A percentile compares a stretch with the other conserved stretches of the same genome.
Conservation (phyloP, 2,888 invertebrate genomes). For the Panorpa germanica region DNA sequence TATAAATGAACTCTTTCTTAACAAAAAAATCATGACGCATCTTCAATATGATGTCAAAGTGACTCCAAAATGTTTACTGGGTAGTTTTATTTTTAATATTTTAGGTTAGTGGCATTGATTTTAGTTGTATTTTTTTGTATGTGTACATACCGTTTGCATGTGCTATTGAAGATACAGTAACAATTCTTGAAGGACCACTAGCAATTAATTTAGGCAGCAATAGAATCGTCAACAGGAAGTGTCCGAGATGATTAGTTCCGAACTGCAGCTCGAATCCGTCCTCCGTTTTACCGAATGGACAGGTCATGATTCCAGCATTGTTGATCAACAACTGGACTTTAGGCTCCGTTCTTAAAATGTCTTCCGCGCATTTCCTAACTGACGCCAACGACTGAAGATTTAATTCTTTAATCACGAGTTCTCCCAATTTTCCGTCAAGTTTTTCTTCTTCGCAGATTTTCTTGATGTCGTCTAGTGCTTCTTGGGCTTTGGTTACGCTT, state of each 20-base stretch:
- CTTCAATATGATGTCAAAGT: no score
- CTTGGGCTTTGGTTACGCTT: constrained; percentile 27
- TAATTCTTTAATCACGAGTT: constrained; percentile 24
- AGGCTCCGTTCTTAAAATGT: constrained; percentile 23
- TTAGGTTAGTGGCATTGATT: no score
- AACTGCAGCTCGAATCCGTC: constrained; percentile 49
- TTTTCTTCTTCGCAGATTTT: no score
- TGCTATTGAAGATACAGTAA: constrained; percentile 37
- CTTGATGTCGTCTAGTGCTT: constrained; percentile 29
- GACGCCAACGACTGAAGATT: constrained; percentile 35
- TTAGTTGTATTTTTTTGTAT: no score
- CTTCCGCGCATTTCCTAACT: constrained; percentile 31
- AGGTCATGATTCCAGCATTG: constrained; percentile 53
- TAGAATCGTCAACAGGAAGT: constrained; percentile 38
- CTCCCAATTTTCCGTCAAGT: no score
- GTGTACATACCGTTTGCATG: constrained; percentile 29
- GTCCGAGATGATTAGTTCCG: constrained; percentile 45
- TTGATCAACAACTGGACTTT: constrained; percentile 46
- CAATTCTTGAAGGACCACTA: constrained; percentile 35
- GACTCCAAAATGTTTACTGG: no score
- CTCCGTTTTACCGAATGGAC: constrained; percentile 34
- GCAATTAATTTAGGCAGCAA: constrained; percentile 33
- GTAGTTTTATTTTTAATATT: no score
- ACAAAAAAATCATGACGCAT: no score
- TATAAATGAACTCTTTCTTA: no score